Percentiles rank a stretch among this genome's conserved stretches.
These are phyloP conservation scores for Melieria crassipennis DNA, from an alignment of 2,888 invertebrate genomes.

Conservation along the genomic window DNA sequence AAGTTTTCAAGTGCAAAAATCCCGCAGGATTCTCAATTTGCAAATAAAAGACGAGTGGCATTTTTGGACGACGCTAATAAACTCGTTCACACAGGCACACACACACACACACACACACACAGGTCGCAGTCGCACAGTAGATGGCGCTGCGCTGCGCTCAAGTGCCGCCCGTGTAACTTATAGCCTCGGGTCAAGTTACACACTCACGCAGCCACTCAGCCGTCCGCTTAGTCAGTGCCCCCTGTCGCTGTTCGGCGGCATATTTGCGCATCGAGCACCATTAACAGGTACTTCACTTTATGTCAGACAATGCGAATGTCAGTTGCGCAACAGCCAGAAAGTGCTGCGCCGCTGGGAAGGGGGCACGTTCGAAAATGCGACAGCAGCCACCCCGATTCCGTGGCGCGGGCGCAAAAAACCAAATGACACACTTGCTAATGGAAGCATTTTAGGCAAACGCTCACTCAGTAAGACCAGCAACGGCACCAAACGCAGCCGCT, in stretches of 20 bases:
- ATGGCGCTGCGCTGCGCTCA: conserved; percentile 49
- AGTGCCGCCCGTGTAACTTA: conserved; percentile 59
- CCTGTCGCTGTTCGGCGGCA: conserved; percentile 15
- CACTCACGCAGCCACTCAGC: conserved; percentile 40
- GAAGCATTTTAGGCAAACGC: no score
- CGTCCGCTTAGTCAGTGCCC: conserved; percentile 21
- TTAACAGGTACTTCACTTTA: conserved; percentile 62
- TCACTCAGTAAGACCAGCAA: conserved; percentile 54
- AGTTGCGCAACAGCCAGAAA: conserved; percentile 18
- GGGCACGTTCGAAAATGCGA: neutral
- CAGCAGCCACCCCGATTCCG: neutral
- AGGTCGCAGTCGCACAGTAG: neutral
- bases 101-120: neutral
- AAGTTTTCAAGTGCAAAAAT: conserved; percentile 33
- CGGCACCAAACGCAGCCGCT: conserved; percentile 53
- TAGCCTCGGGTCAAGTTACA: conserved; percentile 65
- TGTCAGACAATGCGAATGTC: conserved; percentile 26
- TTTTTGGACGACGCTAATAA: neutral
- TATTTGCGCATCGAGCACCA: conserved; percentile 51
- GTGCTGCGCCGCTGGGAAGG: neutral
- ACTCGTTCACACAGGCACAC: neutral
- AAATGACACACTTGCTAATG: conserved; percentile 37
- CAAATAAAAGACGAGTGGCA: conserved; percentile 15
- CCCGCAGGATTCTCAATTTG: conserved; percentile 56
- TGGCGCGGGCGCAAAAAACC: no score